Evolutionary conservation across 1,140 invertebrate genomes (phyloP).

Genomic region (Drosophila micromelanica): DNA sequence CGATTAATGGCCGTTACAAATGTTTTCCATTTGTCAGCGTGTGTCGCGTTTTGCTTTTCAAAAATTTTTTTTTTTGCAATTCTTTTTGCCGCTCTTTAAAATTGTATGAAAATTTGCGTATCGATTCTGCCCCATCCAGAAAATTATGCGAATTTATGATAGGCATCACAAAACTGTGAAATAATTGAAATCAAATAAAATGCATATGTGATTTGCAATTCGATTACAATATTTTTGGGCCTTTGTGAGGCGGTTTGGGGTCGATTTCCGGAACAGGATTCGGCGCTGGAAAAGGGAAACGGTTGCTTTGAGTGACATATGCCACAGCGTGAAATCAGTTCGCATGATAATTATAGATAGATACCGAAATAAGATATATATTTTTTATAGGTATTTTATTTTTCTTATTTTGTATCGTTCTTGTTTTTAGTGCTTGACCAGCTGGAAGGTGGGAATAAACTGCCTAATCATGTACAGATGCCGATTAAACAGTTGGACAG

Average conservation of each 20-base stretch:
- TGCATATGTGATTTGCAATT: constrained; percentile 18
- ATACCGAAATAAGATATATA: too few species aligned
- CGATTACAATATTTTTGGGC: constrained; percentile 15
- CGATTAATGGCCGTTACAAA: constrained; percentile 80
- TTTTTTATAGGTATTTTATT: not conserved
- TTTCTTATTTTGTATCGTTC: not conserved
- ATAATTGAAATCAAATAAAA: constrained; percentile 48
- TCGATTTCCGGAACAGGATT: constrained; percentile 1
- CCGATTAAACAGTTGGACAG: constrained; percentile 37
- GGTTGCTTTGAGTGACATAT: constrained; percentile 15
- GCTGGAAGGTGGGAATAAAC: constrained; percentile 9
- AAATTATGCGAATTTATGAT: constrained; percentile 79
- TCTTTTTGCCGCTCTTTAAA: constrained; percentile 5
- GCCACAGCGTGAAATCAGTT: constrained; percentile 4
- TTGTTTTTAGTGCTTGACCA: not conserved
- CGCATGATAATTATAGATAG: not conserved
- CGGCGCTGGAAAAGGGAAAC: not conserved
- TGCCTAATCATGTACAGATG: constrained; percentile 47
- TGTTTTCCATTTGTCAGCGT: constrained; percentile 80
- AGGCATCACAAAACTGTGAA: constrained; percentile 64
- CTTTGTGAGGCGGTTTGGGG: constrained; percentile 23
- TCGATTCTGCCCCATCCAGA: constrained; percentile 54
- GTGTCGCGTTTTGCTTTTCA: constrained; percentile 53
- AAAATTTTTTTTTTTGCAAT: constrained; percentile 63
- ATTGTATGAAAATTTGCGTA: constrained; percentile 69